Conservation (phyloP, 1,140 invertebrate genomes). For the Drosophila grimshawi region DNA sequence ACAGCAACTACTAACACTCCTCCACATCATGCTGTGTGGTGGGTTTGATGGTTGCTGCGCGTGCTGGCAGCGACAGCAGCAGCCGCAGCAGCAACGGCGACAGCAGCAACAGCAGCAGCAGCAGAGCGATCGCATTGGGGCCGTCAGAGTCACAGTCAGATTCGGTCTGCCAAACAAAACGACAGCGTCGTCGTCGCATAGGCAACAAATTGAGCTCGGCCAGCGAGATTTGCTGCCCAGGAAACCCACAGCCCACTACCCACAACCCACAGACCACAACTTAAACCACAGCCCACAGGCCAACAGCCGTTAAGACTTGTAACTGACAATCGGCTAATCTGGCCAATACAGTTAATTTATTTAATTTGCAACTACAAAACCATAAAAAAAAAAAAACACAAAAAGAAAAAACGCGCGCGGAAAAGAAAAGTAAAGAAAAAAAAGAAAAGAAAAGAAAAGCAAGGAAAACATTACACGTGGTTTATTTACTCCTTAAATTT, state of each 20-base stretch:
- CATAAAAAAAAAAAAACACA: conserved; percentile 4
- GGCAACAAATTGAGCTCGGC: conserved; percentile 59
- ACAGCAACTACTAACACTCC: conserved; percentile 25
- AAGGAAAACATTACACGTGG: conserved; percentile 23
- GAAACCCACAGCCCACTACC: conserved; percentile 39
- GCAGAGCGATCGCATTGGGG: conserved; percentile 41
- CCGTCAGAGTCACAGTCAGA: conserved; percentile 38
- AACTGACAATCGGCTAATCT: conserved; percentile 38
- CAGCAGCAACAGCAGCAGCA: conserved; percentile 35
- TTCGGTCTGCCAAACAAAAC: conserved; percentile 64
- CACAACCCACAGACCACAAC: conserved; percentile 5
- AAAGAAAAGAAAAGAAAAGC: conserved; percentile 2
- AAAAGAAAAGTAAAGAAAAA: background rate
- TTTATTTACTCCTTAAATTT: background rate
- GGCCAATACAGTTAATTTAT: conserved; percentile 55
- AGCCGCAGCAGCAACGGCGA: conserved; percentile 13
- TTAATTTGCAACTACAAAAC: conserved; percentile 37
- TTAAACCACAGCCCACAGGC: background rate
- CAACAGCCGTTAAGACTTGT: conserved; percentile 23
- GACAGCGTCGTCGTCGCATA: conserved; percentile 56
- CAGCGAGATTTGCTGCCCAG: conserved; percentile 58
- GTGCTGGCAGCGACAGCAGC: conserved; percentile 5
- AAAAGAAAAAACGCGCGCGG: conserved; percentile 1
- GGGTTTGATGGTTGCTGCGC: conserved; percentile 43
- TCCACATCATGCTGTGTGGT: conserved; percentile 24